A percentile compares a stretch with the other conserved stretches of the same genome.
Conservation (phyloP, 2,113 vertebrate genomes). For the Pholis gunnellus region DNA sequence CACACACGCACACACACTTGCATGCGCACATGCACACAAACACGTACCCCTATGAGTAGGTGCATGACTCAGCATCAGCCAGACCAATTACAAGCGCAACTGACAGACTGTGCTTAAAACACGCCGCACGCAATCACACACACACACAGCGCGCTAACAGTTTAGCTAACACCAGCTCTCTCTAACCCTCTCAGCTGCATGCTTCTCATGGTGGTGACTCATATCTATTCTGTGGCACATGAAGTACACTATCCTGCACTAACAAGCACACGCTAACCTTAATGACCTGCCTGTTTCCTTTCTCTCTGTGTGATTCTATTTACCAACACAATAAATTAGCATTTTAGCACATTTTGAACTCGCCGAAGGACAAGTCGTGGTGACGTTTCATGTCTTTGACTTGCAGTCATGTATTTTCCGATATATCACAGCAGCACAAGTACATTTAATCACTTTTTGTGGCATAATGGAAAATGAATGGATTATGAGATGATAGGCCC, state of each 20-base stretch:
- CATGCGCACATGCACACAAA: not conserved
- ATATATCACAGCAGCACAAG: not conserved
- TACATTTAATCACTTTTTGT: not conserved
- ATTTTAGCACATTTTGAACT: not conserved
- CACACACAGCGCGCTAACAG: slow-evolving; percentile 37
- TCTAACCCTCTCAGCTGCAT: slow-evolving; percentile 46
- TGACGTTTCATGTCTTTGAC: not conserved
- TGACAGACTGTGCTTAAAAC: slow-evolving; percentile 74
- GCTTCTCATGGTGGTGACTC: slow-evolving; percentile 70
- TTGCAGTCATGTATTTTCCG: not conserved
- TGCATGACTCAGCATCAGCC: slow-evolving; percentile 81
- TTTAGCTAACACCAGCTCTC: slow-evolving; percentile 55
- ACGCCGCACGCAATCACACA: slow-evolving; percentile 46
- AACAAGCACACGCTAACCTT: slow-evolving; percentile 59
- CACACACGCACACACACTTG: slow-evolving; percentile 45
- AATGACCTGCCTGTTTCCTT: slow-evolving; percentile 29
- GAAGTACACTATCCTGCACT: slow-evolving; percentile 48
- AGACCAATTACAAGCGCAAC: slow-evolving; percentile 75
- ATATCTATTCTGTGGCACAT: slow-evolving; percentile 56
- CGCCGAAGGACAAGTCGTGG: not conserved
- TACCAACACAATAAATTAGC: not conserved
- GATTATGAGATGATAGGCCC: slow-evolving; percentile 21
- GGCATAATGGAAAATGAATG: slow-evolving; percentile 7
- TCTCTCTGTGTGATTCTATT: not conserved
- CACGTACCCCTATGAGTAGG: slow-evolving; percentile 61